Evolutionary conservation across 2,888 invertebrate species (phyloP).

Genomic region (Caradrina clavipalpis): DNA sequence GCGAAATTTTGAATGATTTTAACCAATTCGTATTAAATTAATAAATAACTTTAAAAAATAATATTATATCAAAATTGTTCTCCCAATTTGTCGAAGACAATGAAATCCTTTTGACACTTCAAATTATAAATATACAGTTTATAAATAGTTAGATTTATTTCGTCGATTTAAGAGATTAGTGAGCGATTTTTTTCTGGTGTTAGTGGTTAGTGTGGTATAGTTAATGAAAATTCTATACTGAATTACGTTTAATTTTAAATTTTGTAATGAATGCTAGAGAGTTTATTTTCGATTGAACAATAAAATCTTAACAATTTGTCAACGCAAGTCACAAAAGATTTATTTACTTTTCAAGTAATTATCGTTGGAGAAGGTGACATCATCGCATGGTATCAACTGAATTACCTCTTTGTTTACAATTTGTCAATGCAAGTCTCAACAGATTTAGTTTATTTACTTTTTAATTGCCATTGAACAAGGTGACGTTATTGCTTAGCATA

Average conservation of each 20-base stretch:
- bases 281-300: too few species aligned
- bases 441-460: too few species aligned
- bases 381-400: not conserved
- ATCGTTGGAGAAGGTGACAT: too few species aligned
- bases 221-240: conserved; percentile 4
- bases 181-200: conserved; percentile 13
- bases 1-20: conserved; percentile 7
- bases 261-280: too few species aligned
- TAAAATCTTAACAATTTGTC: too few species aligned
- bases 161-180: conserved; percentile 21
- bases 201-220: conserved; percentile 19
- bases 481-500: not conserved
- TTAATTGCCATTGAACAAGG: too few species aligned
- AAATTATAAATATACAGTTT: conserved; percentile 71
- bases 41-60: conserved; percentile 56
- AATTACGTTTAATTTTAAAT: too few species aligned
- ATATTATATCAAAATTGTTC: conserved; percentile 49
- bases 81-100: conserved; percentile 59
- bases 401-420: not conserved
- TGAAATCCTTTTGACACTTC: conserved; percentile 62
- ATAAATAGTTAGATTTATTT: conserved; percentile 31
- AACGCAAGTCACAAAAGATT: too few species aligned
- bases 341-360: too few species aligned
- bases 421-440: too few species aligned
- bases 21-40: conserved; percentile 28